A percentile compares a stretch with the other conserved stretches of the same genome.
These are phyloP conservation scores for Tenthredo livida DNA, from an alignment of 2,888 invertebrate genomes.

Conservation along the genomic window DNA sequence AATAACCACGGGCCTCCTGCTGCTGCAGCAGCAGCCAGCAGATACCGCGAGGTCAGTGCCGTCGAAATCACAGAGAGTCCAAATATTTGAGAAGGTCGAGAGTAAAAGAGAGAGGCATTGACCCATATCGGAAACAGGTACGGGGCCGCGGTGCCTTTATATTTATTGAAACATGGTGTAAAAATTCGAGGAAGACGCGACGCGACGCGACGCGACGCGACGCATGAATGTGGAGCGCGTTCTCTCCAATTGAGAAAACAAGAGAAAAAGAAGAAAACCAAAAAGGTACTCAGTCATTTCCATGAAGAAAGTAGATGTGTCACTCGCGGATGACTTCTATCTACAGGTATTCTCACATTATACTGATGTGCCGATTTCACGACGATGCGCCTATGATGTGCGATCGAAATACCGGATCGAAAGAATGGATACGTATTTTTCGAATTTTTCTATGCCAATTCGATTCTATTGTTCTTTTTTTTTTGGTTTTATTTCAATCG, in stretches of 20 bases:
- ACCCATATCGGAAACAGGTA: conserved; percentile 53
- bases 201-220: too few species aligned
- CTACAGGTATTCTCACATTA: background rate
- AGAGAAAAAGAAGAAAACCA: background rate
- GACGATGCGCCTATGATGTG: background rate
- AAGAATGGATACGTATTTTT: background rate
- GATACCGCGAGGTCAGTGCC: conserved; percentile 51
- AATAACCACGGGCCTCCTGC: background rate
- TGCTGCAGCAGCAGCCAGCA: background rate
- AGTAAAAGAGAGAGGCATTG: conserved; percentile 51
- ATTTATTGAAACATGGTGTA: conserved; percentile 39
- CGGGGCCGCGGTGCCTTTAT: conserved; percentile 40
- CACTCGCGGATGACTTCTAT: background rate
- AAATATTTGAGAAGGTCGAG: conserved; percentile 53
- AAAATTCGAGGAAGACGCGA: conserved; percentile 29
- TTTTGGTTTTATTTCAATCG: background rate
- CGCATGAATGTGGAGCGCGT: conserved; percentile 30
- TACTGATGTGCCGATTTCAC: conserved; percentile 18
- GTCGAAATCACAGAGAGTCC: conserved; percentile 40
- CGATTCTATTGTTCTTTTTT: background rate
- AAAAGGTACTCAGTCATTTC: background rate
- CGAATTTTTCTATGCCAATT: background rate
- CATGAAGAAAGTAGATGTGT: conserved; percentile 39
- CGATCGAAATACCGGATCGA: background rate
- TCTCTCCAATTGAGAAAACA: conserved; percentile 27